These are phyloP conservation scores for Hycleus phaleratus DNA, from an alignment of 1,140 invertebrate species.

Conservation along the genomic window DNA sequence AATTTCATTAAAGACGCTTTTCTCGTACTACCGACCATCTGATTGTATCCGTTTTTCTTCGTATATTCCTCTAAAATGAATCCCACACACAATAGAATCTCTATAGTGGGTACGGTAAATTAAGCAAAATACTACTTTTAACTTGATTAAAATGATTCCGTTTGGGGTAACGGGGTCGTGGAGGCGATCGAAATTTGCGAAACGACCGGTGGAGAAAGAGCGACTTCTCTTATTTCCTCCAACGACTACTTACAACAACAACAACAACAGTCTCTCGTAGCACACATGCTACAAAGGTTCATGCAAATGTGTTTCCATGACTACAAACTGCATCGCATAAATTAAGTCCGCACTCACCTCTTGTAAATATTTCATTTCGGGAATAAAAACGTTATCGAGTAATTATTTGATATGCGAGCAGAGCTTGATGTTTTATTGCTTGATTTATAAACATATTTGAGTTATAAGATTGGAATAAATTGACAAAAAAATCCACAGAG, in stretches of 20 bases:
- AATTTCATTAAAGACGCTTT: no score
- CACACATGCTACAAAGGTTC: conserved; percentile 20
- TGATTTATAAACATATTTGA: no score
- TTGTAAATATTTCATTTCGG: conserved; percentile 30
- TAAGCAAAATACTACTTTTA: conserved; percentile 7
- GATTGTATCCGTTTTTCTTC: not conserved
- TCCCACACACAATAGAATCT: no score
- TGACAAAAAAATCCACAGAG: no score
- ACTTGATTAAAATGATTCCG: conserved; percentile 5
- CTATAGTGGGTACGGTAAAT: not conserved
- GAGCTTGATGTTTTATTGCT: no score
- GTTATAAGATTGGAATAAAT: no score
- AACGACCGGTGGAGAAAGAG: conserved; percentile 7
- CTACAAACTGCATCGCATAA: conserved; percentile 34
- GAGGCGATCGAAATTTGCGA: conserved; percentile 11
- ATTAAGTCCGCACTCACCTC: conserved; percentile 30
- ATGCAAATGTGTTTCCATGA: conserved; percentile 33
- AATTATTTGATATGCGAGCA: conserved; percentile 18
- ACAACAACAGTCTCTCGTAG: conserved; percentile 9
- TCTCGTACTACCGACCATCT: no score
- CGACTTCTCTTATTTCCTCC: no score
- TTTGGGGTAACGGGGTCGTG: no score
- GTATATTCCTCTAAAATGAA: not conserved
- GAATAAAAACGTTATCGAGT: conserved; percentile 28
- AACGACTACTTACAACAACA: not conserved